Evolutionary conservation across 2,888 invertebrate species (phyloP).

Genomic region (Diogma glabrata): DNA sequence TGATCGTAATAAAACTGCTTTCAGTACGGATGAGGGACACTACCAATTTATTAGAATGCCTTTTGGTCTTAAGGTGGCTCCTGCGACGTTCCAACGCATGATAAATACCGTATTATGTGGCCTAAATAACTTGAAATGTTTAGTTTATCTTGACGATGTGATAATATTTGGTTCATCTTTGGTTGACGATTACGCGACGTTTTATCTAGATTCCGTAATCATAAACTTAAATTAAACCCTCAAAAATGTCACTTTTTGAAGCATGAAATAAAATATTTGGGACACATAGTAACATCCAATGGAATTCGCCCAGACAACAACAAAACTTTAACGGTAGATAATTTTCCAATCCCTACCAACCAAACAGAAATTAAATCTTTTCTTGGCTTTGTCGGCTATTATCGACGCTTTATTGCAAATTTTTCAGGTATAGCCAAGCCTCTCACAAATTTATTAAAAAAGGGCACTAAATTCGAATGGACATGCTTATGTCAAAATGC

Average conservation of each 20-base stretch:
- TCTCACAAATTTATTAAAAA: no score
- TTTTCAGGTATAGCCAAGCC: no score
- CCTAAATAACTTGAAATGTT: constrained; percentile 5
- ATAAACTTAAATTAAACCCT: background rate
- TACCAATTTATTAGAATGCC: background rate
- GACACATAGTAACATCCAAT: background rate
- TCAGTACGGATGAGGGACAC: background rate
- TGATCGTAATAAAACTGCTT: background rate
- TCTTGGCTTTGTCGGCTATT: no score
- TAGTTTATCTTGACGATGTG: background rate
- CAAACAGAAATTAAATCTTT: background rate
- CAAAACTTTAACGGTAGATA: no score
- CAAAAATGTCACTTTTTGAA: background rate
- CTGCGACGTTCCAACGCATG: background rate
- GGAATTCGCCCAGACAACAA: no score
- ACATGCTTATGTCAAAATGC: no score
- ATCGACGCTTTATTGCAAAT: no score
- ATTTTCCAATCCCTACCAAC: background rate
- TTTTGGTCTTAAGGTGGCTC: background rate
- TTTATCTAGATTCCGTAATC: background rate
- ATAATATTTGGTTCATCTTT: constrained; percentile 17
- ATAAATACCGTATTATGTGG: background rate
- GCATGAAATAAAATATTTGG: background rate
- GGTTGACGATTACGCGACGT: constrained; percentile 17
- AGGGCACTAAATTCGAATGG: no score